phyloP scores from a whole-genome alignment of 37 sponge, comb jelly and placozoan genomes.

The Halisarca cf. caerulea region DNA sequence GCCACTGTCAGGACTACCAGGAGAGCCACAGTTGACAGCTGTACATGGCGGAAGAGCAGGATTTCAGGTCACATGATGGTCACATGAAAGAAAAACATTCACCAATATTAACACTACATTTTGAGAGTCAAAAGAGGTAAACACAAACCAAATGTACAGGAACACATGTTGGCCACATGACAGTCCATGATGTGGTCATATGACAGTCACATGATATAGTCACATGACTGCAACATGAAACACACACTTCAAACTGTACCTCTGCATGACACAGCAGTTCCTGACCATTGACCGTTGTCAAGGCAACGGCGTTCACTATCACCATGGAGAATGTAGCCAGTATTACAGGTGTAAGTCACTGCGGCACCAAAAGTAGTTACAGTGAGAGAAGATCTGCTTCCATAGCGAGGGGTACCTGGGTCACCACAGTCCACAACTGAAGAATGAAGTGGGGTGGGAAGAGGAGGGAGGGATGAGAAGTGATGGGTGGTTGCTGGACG shows the following conservation, averaged over 20 bases:
- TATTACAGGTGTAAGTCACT: constrained; percentile 49
- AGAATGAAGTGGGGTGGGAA: background rate
- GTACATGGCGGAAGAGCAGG: background rate
- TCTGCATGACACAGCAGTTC: constrained; percentile 37
- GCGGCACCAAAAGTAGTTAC: constrained; percentile 3
- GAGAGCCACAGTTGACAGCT: constrained; percentile 32
- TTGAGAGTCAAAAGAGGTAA: too few species aligned
- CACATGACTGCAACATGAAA: too few species aligned
- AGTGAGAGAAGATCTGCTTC: background rate
- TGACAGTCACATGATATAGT: too few species aligned
- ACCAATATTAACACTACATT: too few species aligned
- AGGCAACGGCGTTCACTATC: constrained; percentile 24
- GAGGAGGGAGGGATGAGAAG: too few species aligned
- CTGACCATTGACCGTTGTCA: constrained; percentile 41
- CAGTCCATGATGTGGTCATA: too few species aligned
- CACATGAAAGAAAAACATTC: too few species aligned
- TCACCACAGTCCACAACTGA: constrained; percentile 27
- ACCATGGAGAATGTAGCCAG: constrained; percentile 56
- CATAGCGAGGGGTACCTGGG: constrained; percentile 20
- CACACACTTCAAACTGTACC: constrained; percentile 4
- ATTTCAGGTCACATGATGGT: too few species aligned
- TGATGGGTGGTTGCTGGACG: too few species aligned
- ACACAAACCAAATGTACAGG: too few species aligned
- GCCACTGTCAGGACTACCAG: constrained; percentile 6
- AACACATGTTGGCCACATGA: too few species aligned